Evolutionary conservation across 2,113 vertebrate species (phyloP).

Genomic region (Anthoscopus minutus): DNA sequence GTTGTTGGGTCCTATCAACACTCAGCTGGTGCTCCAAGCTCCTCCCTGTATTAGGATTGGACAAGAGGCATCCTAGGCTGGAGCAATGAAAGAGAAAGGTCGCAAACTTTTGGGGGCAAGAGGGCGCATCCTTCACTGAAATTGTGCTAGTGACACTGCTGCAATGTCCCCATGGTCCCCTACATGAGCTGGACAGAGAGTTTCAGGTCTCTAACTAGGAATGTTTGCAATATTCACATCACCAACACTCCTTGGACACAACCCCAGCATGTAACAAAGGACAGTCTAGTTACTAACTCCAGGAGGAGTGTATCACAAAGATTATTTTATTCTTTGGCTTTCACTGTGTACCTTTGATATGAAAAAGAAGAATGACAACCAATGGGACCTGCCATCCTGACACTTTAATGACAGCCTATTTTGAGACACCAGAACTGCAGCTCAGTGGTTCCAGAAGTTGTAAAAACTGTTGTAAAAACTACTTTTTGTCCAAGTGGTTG

Average conservation of each 20-base stretch:
- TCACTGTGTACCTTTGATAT: neutral
- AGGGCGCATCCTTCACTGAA: neutral
- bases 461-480: slow-evolving; percentile 7
- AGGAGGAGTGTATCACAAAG: neutral
- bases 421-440: neutral
- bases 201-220: neutral
- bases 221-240: neutral
- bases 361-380: neutral
- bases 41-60: neutral
- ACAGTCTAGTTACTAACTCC: neutral
- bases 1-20: neutral
- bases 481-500: neutral
- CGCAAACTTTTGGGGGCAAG: too few species aligned
- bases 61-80: neutral
- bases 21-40: neutral
- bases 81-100: neutral
- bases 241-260: neutral
- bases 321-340: neutral
- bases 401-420: neutral
- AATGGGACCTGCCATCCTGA: neutral
- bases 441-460: neutral
- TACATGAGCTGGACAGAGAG: accelerated
- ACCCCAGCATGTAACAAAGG: neutral
- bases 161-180: neutral
- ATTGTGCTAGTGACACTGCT: neutral